These are phyloP conservation scores for Alexandromys fortis DNA, from an alignment of 2,113 vertebrate species.

Conservation along the genomic window DNA sequence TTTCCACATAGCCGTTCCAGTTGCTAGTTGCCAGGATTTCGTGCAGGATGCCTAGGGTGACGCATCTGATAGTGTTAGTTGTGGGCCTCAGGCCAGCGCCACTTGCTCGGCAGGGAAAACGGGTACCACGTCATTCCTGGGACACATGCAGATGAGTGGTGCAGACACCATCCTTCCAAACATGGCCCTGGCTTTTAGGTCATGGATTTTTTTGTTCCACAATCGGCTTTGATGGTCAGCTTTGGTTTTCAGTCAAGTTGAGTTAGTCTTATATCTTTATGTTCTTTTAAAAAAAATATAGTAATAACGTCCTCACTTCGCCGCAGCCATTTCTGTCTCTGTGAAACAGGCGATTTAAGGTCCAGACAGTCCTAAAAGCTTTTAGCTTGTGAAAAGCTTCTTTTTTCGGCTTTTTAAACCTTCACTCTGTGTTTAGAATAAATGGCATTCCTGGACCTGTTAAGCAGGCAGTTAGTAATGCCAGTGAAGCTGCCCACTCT, in stretches of 20 bases:
- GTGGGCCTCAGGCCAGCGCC: accelerated
- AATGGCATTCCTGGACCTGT: conserved; percentile 69
- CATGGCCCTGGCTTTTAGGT: conserved; percentile 30
- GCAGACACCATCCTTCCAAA: background rate
- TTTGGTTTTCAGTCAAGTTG: conserved; percentile 65
- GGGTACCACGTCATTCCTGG: background rate
- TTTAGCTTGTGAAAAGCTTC: conserved; percentile 74
- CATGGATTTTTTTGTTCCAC: conserved; percentile 3
- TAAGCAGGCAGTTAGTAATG: conserved; percentile 74
- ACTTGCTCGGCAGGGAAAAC: background rate
- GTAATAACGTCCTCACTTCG: conserved; percentile 32
- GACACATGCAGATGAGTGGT: background rate
- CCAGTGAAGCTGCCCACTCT: conserved; percentile 41
- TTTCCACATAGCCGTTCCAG: background rate
- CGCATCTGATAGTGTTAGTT: background rate
- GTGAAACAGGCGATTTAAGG: conserved; percentile 73
- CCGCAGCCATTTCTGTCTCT: conserved; percentile 69
- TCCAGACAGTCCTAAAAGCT: conserved; percentile 61
- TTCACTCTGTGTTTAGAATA: conserved; percentile 72
- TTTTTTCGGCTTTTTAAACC: conserved; percentile 70
- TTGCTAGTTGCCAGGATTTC: background rate
- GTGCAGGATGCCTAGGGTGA: background rate
- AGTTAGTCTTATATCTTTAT: conserved; percentile 64
- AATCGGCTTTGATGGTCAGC: conserved; percentile 14
- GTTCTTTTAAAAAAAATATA: background rate